Evolutionary conservation across 2,888 invertebrate genomes (phyloP), one percentile per base, ranked within the genome.

Genomic region (Aphodius sticticus): DNA sequence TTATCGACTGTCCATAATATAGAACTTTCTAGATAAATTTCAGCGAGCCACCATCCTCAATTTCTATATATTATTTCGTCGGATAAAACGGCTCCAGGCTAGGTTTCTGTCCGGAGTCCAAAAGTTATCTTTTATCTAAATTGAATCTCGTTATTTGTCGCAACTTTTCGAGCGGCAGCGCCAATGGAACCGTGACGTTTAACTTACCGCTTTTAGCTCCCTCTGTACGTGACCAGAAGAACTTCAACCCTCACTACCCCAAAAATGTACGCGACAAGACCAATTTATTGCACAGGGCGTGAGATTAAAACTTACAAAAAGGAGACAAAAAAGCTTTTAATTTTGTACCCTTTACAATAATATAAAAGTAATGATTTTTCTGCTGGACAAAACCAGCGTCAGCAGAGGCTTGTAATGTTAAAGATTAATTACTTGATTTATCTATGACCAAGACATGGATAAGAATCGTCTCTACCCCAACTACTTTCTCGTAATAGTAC

Each of bases 91-190:
- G 26, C 16, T 12, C 35, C 3, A 5, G 70, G 15, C 6, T 70
- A 16, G 36, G 6, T n/a, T 35, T 35, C 7, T 14, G 14, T 7
- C 9, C 14, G n/a, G 70, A 26, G 16, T 35, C 36, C 74, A 74
- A 74, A 74, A 74, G 74, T 74, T 74, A 74, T 74, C 74, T 36
- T 74, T 74, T 74, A 74, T 74, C 74, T 74, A 74, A 74, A 74
- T 74, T 74, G 74, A 74, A 74, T 74, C 74, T 74, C 36, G 36
- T 74, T 37, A 74, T 74, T 74, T 74, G 35, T 35, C 74, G 74
- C 72, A 35, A 26, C 16, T 72, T 36, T 37, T 74, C 74, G 71
- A 15, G 71, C 74, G 36, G 74, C 74, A 74, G 35, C 53, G 53
- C 53, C 53, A 53, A 53, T 53, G 53, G 53, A 12, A 12, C 53